These are phyloP conservation scores for Phaonia tiefii DNA, from an alignment of 2,888 invertebrate species.

Conservation along the genomic window DNA sequence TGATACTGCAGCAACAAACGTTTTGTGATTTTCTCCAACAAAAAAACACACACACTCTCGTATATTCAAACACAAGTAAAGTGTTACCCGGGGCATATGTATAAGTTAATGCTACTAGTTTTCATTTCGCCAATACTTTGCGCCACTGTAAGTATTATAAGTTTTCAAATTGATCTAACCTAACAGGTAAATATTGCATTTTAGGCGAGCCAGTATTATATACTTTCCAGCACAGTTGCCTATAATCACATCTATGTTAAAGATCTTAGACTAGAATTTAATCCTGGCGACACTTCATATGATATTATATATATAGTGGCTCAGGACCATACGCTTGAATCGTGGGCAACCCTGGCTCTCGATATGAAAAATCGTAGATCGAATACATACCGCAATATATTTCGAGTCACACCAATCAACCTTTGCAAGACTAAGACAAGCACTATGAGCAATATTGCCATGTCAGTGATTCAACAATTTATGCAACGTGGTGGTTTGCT, in stretches of 20 bases:
- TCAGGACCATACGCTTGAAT: background rate
- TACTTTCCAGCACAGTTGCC: background rate
- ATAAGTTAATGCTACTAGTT: too few relatives aligned
- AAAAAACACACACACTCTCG: too few relatives aligned
- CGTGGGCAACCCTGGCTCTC: background rate
- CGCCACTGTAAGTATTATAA: too few relatives aligned
- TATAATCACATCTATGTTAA: conserved; percentile 29
- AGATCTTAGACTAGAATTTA: background rate
- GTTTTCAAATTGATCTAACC: too few relatives aligned
- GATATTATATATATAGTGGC: conserved; percentile 13
- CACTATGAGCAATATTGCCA: too few relatives aligned
- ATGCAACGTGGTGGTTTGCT: conserved; percentile 69
- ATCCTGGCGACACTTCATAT: background rate
- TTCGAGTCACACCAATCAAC: conserved; percentile 68
- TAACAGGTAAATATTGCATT: too few relatives aligned
- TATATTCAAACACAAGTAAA: too few relatives aligned
- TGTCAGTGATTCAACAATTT: too few relatives aligned
- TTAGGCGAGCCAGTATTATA: conserved; percentile 34
- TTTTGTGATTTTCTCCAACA: too few relatives aligned
- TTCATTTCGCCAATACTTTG: too few relatives aligned
- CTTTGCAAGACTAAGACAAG: conserved; percentile 69
- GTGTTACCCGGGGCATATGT: too few relatives aligned
- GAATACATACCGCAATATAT: conserved; percentile 68
- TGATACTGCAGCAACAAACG: too few relatives aligned
- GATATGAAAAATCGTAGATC: background rate